Evolutionary conservation across 1,140 invertebrate species (phyloP).

Genomic region (Papilio dardanus): DNA sequence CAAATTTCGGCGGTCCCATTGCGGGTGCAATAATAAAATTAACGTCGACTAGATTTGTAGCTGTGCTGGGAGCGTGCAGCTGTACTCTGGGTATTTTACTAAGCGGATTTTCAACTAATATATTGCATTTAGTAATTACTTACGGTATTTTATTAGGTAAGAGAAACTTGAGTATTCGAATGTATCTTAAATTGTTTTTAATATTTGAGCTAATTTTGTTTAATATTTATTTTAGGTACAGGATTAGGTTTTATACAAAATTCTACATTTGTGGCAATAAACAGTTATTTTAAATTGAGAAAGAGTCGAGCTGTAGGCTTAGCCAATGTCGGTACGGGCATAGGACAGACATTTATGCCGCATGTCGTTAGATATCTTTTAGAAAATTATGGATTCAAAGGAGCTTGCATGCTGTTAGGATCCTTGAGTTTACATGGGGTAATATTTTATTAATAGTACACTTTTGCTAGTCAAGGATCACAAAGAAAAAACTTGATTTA

Average conservation of each 20-base stretch:
- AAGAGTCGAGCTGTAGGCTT: constrained; percentile 87
- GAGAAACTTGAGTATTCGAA: constrained; percentile 37
- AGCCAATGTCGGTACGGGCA: constrained; percentile 87
- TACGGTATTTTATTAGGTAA: constrained; percentile 87
- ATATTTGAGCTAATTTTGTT: too few relatives aligned
- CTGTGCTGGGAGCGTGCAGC: constrained; percentile 84
- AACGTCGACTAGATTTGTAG: constrained; percentile 85
- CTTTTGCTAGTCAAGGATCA: neutral
- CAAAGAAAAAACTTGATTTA: neutral
- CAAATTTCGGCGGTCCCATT: constrained; percentile 88
- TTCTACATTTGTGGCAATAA: constrained; percentile 88
- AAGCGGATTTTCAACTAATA: constrained; percentile 84
- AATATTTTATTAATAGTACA: constrained; percentile 46
- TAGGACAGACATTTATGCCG: constrained; percentile 90
- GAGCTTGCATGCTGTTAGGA: constrained; percentile 84
- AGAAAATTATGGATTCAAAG: constrained; percentile 82
- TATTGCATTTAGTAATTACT: constrained; percentile 85
- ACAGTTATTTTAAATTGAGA: constrained; percentile 87
- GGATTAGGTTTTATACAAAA: constrained; percentile 86
- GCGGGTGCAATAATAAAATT: constrained; percentile 86
- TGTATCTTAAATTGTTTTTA: neutral
- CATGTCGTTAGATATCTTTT: constrained; percentile 85
- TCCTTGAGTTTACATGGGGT: constrained; percentile 85
- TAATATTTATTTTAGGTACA: constrained; percentile 80
- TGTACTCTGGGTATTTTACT: constrained; percentile 84